Conservation (phyloP, 2,113 vertebrate species). For the Cercopithecus mona region DNA sequence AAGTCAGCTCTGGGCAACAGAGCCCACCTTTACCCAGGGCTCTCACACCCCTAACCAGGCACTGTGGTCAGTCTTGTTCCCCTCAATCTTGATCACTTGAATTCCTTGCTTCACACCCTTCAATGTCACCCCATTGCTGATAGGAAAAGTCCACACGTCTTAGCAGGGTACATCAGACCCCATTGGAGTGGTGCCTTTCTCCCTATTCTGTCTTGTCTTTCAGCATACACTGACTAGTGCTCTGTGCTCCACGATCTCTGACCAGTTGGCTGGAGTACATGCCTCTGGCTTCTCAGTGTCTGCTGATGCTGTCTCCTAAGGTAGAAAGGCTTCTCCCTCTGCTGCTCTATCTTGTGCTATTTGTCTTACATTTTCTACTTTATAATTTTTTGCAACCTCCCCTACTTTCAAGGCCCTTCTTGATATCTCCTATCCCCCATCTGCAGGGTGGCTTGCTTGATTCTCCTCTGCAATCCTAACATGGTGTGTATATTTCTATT, state of each 20-base stretch:
- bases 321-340: too few relatives aligned
- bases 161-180: accelerated
- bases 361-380: not conserved
- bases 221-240: accelerated
- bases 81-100: accelerated
- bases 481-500: accelerated
- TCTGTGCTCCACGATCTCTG: not conserved
- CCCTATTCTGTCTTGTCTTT: too few relatives aligned
- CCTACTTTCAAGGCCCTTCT: not conserved
- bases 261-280: accelerated
- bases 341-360: too few relatives aligned
- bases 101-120: not conserved
- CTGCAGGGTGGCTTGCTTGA: not conserved
- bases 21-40: not conserved
- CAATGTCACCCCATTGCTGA: accelerated
- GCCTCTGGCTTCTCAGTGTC: not conserved
- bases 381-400: not conserved
- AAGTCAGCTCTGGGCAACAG: not conserved
- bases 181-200: accelerated
- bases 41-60: not conserved
- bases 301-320: too few relatives aligned
- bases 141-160: not conserved
- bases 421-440: not conserved
- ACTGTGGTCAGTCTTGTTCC: accelerated
- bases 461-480: too few relatives aligned